Percentiles rank a stretch among this genome's conserved stretches.
Evolutionary conservation across 2,797 vertebrate species (phyloP).

Genomic region (Denticeps clupeoides): DNA sequence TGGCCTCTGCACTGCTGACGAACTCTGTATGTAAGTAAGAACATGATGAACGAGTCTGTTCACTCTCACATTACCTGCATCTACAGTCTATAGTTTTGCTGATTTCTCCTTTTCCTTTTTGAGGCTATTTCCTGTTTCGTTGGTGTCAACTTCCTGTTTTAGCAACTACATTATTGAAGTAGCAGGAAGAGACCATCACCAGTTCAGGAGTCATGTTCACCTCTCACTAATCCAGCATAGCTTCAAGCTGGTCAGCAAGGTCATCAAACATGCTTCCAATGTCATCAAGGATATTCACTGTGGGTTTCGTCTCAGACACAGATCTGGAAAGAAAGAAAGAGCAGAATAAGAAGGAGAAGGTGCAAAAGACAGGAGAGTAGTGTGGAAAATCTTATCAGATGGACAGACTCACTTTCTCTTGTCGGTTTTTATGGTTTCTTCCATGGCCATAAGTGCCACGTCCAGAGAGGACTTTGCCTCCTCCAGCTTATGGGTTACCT

Average conservation of each 20-base stretch:
- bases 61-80: too few species aligned
- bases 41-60: too few species aligned
- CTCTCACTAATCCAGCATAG: slow-evolving; percentile 95
- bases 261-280: slow-evolving; percentile 98
- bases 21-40: too few species aligned
- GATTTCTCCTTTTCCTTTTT: too few species aligned
- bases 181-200: too few species aligned
- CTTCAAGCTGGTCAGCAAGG: slow-evolving; percentile 90
- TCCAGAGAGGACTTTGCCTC: slow-evolving; percentile 86
- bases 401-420: slow-evolving; percentile 68
- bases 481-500: slow-evolving; percentile 67
- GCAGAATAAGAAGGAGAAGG: neutral
- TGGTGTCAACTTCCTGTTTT: too few species aligned
- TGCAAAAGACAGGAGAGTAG: fast-evolving
- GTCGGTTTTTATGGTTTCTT: slow-evolving; percentile 80
- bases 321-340: too few species aligned
- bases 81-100: too few species aligned
- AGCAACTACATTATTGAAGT: too few species aligned
- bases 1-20: too few species aligned
- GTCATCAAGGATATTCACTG: slow-evolving; percentile 91
- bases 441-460: slow-evolving; percentile 78
- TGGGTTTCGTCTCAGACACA: slow-evolving; percentile 76
- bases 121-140: too few species aligned
- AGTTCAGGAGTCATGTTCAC: too few species aligned
- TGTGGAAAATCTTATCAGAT: neutral